phyloP scores from a whole-genome alignment of 2,888 invertebrate species.

The Drosophila monieri region DNA sequence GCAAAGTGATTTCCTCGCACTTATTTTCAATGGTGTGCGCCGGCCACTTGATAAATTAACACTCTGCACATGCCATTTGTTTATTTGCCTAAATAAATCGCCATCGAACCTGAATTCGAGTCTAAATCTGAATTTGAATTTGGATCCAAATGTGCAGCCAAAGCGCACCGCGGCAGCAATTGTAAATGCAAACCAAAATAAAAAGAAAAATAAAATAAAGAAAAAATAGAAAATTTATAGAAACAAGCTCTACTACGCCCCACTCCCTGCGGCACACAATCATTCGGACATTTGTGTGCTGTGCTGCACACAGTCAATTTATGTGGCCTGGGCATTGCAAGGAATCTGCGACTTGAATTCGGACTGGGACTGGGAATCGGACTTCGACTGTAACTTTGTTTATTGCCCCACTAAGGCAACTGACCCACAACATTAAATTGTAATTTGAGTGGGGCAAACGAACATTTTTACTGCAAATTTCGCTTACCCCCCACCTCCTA shows the following conservation, averaged over 20 bases:
- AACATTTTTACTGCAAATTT: constrained; percentile 70
- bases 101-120: constrained; percentile 57
- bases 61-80: constrained; percentile 77
- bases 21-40: constrained; percentile 63
- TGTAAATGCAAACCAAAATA: constrained; percentile 47
- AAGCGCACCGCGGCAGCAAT: constrained; percentile 68
- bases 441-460: constrained; percentile 77
- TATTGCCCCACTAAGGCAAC: constrained; percentile 76
- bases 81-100: constrained; percentile 78
- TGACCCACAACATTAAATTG: constrained; percentile 78
- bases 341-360: constrained; percentile 39
- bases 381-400: constrained; percentile 61
- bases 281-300: constrained; percentile 65
- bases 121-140: constrained; percentile 47
- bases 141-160: constrained; percentile 50
- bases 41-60: constrained; percentile 74
- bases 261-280: constrained; percentile 57
- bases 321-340: constrained; percentile 50
- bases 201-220: background rate
- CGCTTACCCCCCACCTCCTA: constrained; percentile 27
- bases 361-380: constrained; percentile 38
- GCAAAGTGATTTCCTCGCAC: constrained; percentile 77
- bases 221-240: constrained; percentile 14
- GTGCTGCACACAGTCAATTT: constrained; percentile 57
- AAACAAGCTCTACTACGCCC: constrained; percentile 15